A percentile compares a stretch with the other conserved stretches of the same genome.
Conservation (phyloP, 2,113 vertebrate species). For the Antigone vipio region DNA sequence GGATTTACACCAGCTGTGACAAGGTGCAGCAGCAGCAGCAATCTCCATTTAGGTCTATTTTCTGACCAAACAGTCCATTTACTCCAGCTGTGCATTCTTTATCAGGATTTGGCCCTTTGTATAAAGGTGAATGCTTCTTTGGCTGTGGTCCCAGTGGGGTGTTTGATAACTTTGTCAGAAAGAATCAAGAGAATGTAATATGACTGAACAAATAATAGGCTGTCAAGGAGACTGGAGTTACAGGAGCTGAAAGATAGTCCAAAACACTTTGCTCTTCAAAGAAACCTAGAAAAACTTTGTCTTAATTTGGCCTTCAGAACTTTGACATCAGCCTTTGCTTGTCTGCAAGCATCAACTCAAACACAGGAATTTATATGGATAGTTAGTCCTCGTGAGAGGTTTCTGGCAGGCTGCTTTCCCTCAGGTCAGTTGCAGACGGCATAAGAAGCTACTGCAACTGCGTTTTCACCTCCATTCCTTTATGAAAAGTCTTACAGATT, state of each 20-base stretch:
- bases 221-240: constrained; percentile 49
- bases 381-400: neutral
- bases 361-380: neutral
- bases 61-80: neutral
- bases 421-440: neutral
- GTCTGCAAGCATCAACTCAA: constrained; percentile 39
- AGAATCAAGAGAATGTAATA: constrained; percentile 29
- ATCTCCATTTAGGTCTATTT: neutral
- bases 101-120: constrained; percentile 22
- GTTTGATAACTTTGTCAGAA: constrained; percentile 49
- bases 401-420: neutral
- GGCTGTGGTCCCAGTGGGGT: neutral
- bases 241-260: constrained; percentile 29
- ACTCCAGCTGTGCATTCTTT: neutral
- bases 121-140: constrained; percentile 19
- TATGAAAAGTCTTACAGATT: neutral
- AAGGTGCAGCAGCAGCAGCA: neutral
- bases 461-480: neutral
- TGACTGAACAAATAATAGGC: constrained; percentile 48
- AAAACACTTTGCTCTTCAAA: neutral
- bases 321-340: constrained; percentile 34
- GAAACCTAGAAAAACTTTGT: constrained; percentile 28
- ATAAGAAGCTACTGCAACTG: neutral
- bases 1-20: neutral
- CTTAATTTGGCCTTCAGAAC: constrained; percentile 46